Base-by-base conservation (phyloP, 2,797 vertebrate species). In the Squalus acanthias region DNA sequence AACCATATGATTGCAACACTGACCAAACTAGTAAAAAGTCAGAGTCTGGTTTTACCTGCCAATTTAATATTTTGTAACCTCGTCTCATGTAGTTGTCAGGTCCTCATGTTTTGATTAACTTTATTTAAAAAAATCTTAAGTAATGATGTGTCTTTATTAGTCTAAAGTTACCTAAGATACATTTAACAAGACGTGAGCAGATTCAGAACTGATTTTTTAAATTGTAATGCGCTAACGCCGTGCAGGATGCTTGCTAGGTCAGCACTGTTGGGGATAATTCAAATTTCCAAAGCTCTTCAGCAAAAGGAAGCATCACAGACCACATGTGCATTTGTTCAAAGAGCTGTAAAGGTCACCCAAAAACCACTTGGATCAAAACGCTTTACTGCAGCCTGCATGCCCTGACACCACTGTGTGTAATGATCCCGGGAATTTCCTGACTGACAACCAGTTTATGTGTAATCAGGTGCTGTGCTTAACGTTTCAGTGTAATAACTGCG, bases 401-500 rank as follows among this genome's bases (percentile, higher is more conserved):
- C 12, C 33, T 92, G 60, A 92, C 89, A 63, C 60, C 60, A n/a
- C 17, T 10, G 60, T 92, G 65, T 69, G 20, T 93, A 69, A 20
- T 67, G 8, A 69, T 93, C 9, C n/a, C 63, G 17, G n/a, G 91
- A 93, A 69, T 93, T 93, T 65, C 65, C n/a, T 93, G 65, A 93
- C 17, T 69, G 46, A 69, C 46, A 69, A 69, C n/a, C 39, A 12
- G 17, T 46, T 20, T 65, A 17, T 69, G 91, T 69, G 91, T 69
- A 46, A 93, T 93, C 91, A 93, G 91, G 20, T 67, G 22, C 67
- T 93, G 33, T 92, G 46, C 46, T 85, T 85, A 85, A 50, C 82
- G 39, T 17, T 46, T 50, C 82, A 46, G 82, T 85, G 46, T 85
- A 39, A 85, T 46, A 65, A 91, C 57, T 63, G 57, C n/a, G 63